Base-by-base conservation (phyloP, 2,113 vertebrate species). In the Oryzias curvinotus region DNA sequence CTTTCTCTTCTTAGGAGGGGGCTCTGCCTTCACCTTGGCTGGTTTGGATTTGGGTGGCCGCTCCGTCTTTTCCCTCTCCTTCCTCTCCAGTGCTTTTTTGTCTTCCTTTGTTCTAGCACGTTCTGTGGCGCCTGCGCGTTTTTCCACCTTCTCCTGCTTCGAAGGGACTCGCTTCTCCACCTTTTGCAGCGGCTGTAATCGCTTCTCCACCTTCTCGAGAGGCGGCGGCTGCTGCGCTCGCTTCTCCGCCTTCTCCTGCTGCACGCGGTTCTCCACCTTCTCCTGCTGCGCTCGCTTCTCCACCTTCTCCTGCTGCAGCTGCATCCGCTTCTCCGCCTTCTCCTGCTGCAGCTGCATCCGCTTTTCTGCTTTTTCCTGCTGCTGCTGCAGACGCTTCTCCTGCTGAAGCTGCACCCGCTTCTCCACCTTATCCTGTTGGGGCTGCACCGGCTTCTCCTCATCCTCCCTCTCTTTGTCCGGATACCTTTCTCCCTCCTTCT, bases 1-100 rank as follows among this genome's bases (percentile, higher is more conserved):
- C 91, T 95, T 96, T 72, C 95, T 94, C 84, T 97, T 97, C 83
- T 97, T 97, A 0, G 95, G 95, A 0, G 95, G 95, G 0, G 95
- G 95, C 69, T 96, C 94, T 0, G 94, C 95, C 82, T 96, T 97
- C 50, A 94, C 93, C 75, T 95, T 97, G 28, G 85, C 28, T 1
- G 78, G 71, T 70, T 87, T 88, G 70, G 92, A 80, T 85, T 96
- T 95, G 43, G 91, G 88, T 18, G 84, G 68, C 13, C 86, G 85
- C 14, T 83, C 77, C 2, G 83, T 55, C 65, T 81, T 89, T 49
- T 89, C 84, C 71, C 73, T 91, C 83, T 86, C 84, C 57, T 88
- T 85, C 57, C 73, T 86, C 77, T 86, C 68, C 58, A 83, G 50
- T 5, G 83, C 63, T 69, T 85, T 86, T 81, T 82, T 90, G 72